Percentiles rank a stretch among this genome's conserved stretches.
phyloP scores from a whole-genome alignment of 2,888 invertebrate species.

The Caenorhabditis panamensis region DNA sequence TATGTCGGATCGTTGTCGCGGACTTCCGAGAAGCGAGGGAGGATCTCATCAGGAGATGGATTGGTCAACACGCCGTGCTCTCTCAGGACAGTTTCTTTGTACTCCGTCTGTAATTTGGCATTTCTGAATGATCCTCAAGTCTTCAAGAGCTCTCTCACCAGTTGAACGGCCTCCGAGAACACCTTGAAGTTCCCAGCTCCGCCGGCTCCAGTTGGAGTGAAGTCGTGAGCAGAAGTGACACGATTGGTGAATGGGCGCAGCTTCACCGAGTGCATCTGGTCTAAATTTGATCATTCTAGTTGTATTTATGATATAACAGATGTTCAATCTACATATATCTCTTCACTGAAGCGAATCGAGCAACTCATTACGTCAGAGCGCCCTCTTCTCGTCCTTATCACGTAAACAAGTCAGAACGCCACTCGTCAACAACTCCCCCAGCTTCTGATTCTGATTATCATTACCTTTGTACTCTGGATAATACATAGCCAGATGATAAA shows the following conservation, averaged over 20 bases:
- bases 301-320: too few relatives aligned
- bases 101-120: too few relatives aligned
- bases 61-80: constrained; percentile 3
- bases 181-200: constrained; percentile 45
- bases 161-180: constrained; percentile 1
- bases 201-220: constrained; percentile 71
- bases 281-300: constrained; percentile 51
- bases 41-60: constrained; percentile 3
- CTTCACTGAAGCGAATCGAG: too few relatives aligned
- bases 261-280: constrained; percentile 69
- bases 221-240: constrained; percentile 75
- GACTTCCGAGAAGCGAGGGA: constrained; percentile 27
- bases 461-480: constrained; percentile 71
- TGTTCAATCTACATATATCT: too few relatives aligned
- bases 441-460: too few relatives aligned
- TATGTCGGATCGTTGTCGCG: constrained; percentile 23
- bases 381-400: too few relatives aligned
- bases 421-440: too few relatives aligned
- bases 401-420: too few relatives aligned
- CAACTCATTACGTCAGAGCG: too few relatives aligned
- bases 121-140: too few relatives aligned
- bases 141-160: too few relatives aligned
- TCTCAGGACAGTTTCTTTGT: too few relatives aligned
- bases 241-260: constrained; percentile 75
- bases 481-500: constrained; percentile 71